These are phyloP conservation scores for Chelon auratus DNA, from an alignment of 2,797 vertebrate genomes.

Conservation along the genomic window DNA sequence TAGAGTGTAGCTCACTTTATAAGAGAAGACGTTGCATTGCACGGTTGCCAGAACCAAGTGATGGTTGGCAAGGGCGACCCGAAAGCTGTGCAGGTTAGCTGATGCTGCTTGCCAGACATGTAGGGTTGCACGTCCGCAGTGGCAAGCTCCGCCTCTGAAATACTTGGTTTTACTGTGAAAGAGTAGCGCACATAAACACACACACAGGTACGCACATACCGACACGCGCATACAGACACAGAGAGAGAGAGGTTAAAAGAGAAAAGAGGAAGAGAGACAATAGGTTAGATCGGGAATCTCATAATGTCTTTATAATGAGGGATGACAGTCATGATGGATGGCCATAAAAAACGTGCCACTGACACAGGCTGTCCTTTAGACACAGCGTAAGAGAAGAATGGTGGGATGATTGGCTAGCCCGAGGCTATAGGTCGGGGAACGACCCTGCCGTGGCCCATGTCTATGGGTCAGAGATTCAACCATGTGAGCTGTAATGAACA, in stretches of 20 bases:
- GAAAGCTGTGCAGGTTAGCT: slow-evolving; percentile 86
- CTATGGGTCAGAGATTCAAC: slow-evolving; percentile 45
- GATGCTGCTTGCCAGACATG: slow-evolving; percentile 75
- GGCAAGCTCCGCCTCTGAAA: slow-evolving; percentile 86
- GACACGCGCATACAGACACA: slow-evolving; percentile 14
- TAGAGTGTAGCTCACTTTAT: slow-evolving; percentile 75
- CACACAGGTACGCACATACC: neutral
- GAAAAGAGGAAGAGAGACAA: slow-evolving; percentile 23
- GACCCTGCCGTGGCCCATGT: slow-evolving; percentile 53
- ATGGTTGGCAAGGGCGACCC: slow-evolving; percentile 85
- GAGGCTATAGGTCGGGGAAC: slow-evolving; percentile 65
- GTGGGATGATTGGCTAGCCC: slow-evolving; percentile 58
- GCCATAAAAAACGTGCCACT: slow-evolving; percentile 60
- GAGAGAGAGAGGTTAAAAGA: slow-evolving; percentile 15
- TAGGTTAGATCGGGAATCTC: slow-evolving; percentile 55
- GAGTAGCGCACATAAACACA: slow-evolving; percentile 6
- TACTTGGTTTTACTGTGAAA: slow-evolving; percentile 87
- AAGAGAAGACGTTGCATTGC: slow-evolving; percentile 44
- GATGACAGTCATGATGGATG: slow-evolving; percentile 63
- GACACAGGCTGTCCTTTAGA: slow-evolving; percentile 59
- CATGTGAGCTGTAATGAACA: slow-evolving; percentile 52
- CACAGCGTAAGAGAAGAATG: slow-evolving; percentile 47
- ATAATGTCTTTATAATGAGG: slow-evolving; percentile 73
- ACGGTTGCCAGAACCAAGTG: slow-evolving; percentile 88
- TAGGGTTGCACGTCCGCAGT: slow-evolving; percentile 71